These are phyloP conservation scores for Pongo abelii DNA, from an alignment of 2,113 vertebrate species.

Conservation along the genomic window DNA sequence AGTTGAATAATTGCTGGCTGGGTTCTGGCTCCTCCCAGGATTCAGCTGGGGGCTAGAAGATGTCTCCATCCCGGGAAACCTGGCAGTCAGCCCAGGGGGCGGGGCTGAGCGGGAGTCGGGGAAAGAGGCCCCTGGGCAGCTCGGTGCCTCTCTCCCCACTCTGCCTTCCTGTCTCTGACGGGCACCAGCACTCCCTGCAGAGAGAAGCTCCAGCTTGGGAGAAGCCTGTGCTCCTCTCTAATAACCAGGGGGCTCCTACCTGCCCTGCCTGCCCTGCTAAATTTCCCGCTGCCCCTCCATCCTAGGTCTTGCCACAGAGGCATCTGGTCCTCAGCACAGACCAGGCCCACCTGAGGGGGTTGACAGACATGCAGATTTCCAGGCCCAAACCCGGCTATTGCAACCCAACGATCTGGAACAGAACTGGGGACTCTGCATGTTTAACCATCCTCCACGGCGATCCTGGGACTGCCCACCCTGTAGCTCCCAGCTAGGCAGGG, in stretches of 20 bases:
- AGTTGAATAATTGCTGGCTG: constrained; percentile 77
- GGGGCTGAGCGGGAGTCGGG: background rate
- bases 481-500: background rate
- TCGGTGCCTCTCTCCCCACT: background rate
- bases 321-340: background rate
- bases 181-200: background rate
- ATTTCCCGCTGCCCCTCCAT: background rate
- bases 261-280: background rate
- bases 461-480: background rate
- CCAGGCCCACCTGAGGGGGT: rapidly evolving
- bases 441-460: no score
- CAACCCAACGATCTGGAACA: background rate
- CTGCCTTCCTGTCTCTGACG: background rate
- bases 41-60: constrained; percentile 23
- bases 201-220: background rate
- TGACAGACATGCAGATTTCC: background rate
- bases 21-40: constrained; percentile 77
- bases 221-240: background rate
- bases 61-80: constrained; percentile 63
- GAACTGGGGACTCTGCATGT: background rate
- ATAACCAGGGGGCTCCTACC: rapidly evolving
- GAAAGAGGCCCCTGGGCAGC: background rate
- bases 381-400: background rate
- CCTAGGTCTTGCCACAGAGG: background rate
- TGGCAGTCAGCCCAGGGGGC: background rate